phyloP scores from a whole-genome alignment of 2,113 vertebrate species.

The Muntiacus reevesi region DNA sequence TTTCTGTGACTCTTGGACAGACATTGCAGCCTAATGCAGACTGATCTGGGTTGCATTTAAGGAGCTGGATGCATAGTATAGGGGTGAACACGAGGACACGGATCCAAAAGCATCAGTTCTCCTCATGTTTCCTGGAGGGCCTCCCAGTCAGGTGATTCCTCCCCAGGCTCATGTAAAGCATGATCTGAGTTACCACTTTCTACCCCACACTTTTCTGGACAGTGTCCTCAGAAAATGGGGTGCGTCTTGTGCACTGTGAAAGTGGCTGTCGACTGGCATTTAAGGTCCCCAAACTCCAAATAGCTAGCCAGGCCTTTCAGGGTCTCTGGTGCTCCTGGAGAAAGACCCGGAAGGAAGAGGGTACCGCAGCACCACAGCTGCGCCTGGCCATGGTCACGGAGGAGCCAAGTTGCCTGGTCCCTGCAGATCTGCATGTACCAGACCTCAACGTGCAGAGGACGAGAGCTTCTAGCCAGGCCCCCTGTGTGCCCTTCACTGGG shows the following conservation, averaged over 20 bases:
- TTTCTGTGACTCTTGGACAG: too few species aligned
- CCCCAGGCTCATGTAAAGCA: neutral
- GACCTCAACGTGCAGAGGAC: neutral
- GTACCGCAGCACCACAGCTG: neutral
- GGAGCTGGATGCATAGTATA: neutral
- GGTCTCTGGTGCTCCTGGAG: neutral
- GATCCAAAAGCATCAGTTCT: neutral
- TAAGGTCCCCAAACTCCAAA: neutral
- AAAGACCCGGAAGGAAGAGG: neutral
- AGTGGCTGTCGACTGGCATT: neutral
- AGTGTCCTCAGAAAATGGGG: fast-evolving
- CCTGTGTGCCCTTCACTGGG: neutral
- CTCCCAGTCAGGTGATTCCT: neutral
- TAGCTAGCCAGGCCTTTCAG: neutral
- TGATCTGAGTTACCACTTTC: neutral
- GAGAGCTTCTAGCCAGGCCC: neutral
- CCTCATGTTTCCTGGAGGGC: fast-evolving
- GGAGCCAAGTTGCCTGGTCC: fast-evolving
- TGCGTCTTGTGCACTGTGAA: neutral
- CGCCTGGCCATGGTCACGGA: neutral
- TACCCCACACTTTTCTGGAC: neutral
- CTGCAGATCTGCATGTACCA: too few species aligned
- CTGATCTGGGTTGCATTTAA: neutral
- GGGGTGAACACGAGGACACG: too few species aligned
- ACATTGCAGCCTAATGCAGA: fast-evolving